phyloP scores from a whole-genome alignment of 2,888 invertebrate species.

The Torymus tubicola region DNA sequence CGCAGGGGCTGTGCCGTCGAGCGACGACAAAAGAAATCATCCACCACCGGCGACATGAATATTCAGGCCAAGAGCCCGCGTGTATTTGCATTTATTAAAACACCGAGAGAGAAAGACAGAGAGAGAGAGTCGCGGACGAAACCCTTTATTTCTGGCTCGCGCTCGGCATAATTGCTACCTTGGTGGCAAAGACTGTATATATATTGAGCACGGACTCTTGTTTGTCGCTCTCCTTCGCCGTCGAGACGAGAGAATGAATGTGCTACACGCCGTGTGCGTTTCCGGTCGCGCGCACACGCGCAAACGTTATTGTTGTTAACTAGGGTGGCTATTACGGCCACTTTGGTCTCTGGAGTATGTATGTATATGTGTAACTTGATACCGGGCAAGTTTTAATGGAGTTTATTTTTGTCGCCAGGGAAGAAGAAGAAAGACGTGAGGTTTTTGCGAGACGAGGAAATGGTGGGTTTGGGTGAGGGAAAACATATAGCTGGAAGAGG shows the following conservation, averaged over 20 bases:
- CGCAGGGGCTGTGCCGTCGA: constrained; percentile 31
- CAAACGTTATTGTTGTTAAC: constrained; percentile 38
- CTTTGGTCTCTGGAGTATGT: not conserved
- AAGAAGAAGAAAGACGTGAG: not conserved
- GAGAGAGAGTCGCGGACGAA: constrained; percentile 60
- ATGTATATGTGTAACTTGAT: not conserved
- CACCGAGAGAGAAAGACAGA: constrained; percentile 42
- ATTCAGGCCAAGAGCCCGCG: constrained; percentile 64
- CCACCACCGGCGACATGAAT: constrained; percentile 67
- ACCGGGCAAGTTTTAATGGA: constrained; percentile 7
- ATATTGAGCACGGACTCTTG: constrained; percentile 27
- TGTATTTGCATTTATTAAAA: constrained; percentile 73
- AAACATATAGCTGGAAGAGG: no score
- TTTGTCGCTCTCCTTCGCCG: constrained; percentile 56
- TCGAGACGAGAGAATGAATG: constrained; percentile 40
- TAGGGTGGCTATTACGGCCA: constrained; percentile 37
- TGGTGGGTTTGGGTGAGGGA: no score
- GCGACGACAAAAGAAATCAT: constrained; percentile 71
- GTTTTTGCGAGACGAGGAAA: no score
- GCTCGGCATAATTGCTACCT: constrained; percentile 68
- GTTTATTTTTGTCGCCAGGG: not conserved
- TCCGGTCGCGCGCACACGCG: constrained; percentile 33
- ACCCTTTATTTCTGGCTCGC: constrained; percentile 64
- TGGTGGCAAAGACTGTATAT: constrained; percentile 42
- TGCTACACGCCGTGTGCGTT: constrained; percentile 39